phyloP scores from a whole-genome alignment of 2,888 invertebrate genomes.

The Caenorhabditis wallacei region DNA sequence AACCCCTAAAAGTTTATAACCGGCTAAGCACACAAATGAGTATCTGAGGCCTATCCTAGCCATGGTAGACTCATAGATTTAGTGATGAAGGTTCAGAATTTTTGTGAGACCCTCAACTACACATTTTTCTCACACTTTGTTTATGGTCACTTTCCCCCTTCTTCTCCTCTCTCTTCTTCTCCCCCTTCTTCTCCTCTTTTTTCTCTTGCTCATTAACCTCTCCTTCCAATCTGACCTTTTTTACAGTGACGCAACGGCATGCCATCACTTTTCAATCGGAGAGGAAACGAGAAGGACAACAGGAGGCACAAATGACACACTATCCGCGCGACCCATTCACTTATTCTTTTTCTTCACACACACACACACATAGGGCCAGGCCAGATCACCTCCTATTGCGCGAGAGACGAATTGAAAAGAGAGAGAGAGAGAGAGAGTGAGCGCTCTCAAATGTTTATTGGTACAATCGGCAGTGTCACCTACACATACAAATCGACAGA shows the following conservation, averaged over 20 bases:
- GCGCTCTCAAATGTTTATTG: conserved; percentile 52
- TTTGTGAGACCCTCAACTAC: background rate
- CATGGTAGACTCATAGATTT: too few species aligned
- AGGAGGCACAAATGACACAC: conserved; percentile 36
- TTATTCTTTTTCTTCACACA: background rate
- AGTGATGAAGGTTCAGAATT: background rate
- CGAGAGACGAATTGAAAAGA: conserved; percentile 1
- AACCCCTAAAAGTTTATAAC: too few species aligned
- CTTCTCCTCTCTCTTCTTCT: background rate
- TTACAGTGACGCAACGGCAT: conserved; percentile 49
- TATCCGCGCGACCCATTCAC: conserved; percentile 41
- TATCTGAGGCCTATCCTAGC: too few species aligned
- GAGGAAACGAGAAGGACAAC: conserved; percentile 20
- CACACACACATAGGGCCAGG: conserved; percentile 10
- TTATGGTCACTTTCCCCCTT: conserved; percentile 36
- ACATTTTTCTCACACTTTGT: conserved; percentile 21
- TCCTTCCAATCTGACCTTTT: conserved; percentile 27
- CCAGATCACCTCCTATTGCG: conserved; percentile 35
- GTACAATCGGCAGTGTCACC: conserved; percentile 55
- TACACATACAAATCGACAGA: conserved; percentile 30
- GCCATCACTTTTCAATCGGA: conserved; percentile 17
- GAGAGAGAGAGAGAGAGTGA: conserved; percentile 10
- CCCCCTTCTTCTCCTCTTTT: background rate
- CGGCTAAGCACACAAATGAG: too few species aligned
- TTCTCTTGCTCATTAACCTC: background rate